phyloP scores from a whole-genome alignment of 2,113 vertebrate species.

The Suncus etruscus region DNA sequence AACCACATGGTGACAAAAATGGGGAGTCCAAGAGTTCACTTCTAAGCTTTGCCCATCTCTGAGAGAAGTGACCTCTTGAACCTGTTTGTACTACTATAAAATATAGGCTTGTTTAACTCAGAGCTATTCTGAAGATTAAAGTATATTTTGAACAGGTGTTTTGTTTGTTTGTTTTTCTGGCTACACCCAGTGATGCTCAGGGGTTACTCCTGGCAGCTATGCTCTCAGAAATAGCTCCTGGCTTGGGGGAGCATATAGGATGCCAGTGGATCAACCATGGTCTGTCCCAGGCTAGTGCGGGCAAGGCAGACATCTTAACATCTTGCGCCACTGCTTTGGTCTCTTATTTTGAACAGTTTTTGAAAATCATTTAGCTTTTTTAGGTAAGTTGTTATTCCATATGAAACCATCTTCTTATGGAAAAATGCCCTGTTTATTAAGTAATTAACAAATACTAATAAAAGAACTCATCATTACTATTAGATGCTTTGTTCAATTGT shows the following conservation, averaged over 20 bases:
- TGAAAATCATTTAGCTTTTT: slow-evolving; percentile 40
- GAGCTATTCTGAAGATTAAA: slow-evolving; percentile 13
- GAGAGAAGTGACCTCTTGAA: not conserved
- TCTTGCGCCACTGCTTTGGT: no score
- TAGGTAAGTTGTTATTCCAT: slow-evolving; percentile 26
- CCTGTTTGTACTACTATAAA: slow-evolving; percentile 44
- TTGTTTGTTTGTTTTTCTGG: no score
- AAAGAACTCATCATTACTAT: slow-evolving; percentile 37
- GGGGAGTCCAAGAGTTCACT: not conserved
- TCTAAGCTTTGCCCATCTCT: not conserved
- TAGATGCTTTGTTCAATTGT: slow-evolving; percentile 52
- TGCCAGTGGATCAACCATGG: no score
- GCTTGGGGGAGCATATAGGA: no score
- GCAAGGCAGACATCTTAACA: not conserved
- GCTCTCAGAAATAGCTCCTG: no score
- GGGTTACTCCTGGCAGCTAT: no score
- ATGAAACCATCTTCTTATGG: slow-evolving; percentile 18
- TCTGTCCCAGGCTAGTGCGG: no score
- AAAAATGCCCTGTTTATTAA: not conserved
- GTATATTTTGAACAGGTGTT: not conserved
- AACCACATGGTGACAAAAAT: slow-evolving; percentile 8
- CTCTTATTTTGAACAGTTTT: not conserved
- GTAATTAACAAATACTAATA: not conserved
- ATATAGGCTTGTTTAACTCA: slow-evolving; percentile 8
- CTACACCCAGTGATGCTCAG: no score